phyloP scores from a whole-genome alignment of 92 coral and sea anemone species.

The Paragorgia papillata region DNA sequence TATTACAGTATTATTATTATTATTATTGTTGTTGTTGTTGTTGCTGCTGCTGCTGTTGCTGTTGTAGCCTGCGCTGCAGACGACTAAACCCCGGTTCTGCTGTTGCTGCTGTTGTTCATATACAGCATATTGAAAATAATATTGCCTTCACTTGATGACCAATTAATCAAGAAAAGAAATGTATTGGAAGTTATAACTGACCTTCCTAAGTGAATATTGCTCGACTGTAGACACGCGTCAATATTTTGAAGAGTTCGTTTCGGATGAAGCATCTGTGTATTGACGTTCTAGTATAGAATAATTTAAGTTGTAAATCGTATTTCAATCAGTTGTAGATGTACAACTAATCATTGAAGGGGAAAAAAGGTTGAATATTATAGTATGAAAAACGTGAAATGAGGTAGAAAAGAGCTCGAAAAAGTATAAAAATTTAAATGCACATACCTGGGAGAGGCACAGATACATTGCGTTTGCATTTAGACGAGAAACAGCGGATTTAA shows the following conservation, averaged over 20 bases:
- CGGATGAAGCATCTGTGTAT: slow-evolving; percentile 72
- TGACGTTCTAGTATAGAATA: slow-evolving; percentile 71
- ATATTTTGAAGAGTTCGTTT: slow-evolving; percentile 85
- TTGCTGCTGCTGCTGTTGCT: too few species aligned
- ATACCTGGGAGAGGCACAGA: slow-evolving; percentile 91
- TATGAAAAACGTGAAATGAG: neutral
- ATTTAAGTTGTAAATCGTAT: neutral
- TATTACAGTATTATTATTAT: too few species aligned
- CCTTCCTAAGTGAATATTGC: slow-evolving; percentile 81
- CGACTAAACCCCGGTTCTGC: too few species aligned
- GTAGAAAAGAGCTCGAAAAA: neutral
- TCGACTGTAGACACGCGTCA: slow-evolving; percentile 75
- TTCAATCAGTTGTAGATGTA: neutral
- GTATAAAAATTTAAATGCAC: slow-evolving; percentile 1
- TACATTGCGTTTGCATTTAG: slow-evolving; percentile 88
- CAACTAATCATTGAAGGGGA: neutral
- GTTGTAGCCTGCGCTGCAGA: too few species aligned
- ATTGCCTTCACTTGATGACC: too few species aligned
- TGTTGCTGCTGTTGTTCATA: too few species aligned
- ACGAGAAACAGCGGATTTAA: slow-evolving; percentile 77
- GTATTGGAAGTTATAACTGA: slow-evolving; percentile 29
- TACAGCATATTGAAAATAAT: too few species aligned
- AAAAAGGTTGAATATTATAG: too few species aligned
- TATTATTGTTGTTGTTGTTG: too few species aligned
- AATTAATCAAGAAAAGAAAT: too few species aligned